Percentiles rank a stretch among this genome's conserved stretches.
Evolutionary conservation across 2,888 invertebrate genomes (phyloP).

Genomic region (Epinotia demarniana): DNA sequence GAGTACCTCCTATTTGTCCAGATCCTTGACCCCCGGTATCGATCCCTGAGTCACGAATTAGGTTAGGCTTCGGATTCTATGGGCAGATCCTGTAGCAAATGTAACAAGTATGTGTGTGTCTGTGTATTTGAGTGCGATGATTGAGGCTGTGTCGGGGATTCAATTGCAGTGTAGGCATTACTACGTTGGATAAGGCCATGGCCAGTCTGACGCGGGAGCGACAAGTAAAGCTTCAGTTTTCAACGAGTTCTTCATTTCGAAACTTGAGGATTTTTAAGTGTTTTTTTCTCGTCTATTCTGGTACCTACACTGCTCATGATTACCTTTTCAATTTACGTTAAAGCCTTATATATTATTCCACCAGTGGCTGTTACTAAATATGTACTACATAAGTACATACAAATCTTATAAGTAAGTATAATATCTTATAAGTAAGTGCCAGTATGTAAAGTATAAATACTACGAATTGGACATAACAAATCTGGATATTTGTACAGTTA

Average conservation of each 20-base stretch:
- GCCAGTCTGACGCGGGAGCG: not conserved
- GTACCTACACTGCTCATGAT: no score
- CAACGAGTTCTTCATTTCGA: not conserved
- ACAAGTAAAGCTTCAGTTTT: not conserved
- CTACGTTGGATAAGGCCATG: slow-evolving; percentile 22
- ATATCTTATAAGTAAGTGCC: no score
- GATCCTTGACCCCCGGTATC: not conserved
- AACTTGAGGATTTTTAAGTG: no score
- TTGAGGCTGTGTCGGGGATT: slow-evolving; percentile 22
- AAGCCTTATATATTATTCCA: no score
- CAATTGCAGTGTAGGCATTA: slow-evolving; percentile 10
- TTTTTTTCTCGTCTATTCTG: no score
- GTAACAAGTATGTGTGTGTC: slow-evolving; percentile 1
- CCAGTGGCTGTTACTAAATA: no score
- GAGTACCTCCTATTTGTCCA: not conserved
- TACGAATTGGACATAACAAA: no score
- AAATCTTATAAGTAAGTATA: no score
- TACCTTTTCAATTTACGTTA: no score
- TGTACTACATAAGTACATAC: no score
- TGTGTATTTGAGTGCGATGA: slow-evolving; percentile 13
- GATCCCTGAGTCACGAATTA: slow-evolving; percentile 10
- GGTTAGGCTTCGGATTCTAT: slow-evolving; percentile 15
- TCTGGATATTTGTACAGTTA: not conserved
- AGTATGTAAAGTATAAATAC: no score
- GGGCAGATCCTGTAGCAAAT: not conserved